phyloP scores from a whole-genome alignment of 2,797 vertebrate genomes.

The Lacerta bilineata region DNA sequence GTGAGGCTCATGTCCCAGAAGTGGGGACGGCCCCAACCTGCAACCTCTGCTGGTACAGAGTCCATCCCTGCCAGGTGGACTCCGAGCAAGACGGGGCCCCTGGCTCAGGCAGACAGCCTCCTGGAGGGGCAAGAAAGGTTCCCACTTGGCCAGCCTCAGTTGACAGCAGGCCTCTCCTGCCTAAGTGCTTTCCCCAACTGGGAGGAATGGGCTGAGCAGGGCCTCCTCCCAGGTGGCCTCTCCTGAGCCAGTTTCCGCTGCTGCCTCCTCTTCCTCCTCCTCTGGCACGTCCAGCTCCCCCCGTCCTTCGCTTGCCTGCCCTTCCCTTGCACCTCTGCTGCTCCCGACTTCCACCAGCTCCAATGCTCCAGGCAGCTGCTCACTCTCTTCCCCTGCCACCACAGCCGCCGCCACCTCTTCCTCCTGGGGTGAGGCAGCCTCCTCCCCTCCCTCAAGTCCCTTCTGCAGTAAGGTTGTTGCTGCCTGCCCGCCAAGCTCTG shows the following conservation, averaged over 20 bases:
- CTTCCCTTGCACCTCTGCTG: neutral
- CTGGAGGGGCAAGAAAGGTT: no score
- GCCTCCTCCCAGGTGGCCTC: neutral
- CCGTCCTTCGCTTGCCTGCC: neutral
- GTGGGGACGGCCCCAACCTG: neutral
- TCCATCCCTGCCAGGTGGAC: accelerated
- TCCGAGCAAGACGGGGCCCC: neutral
- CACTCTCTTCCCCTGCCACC: neutral
- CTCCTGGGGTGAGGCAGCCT: no score
- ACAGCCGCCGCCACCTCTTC: neutral
- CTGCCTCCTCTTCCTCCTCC: neutral
- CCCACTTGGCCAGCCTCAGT: neutral
- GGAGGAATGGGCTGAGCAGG: neutral
- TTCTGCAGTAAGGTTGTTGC: no score
- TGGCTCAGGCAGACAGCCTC: neutral
- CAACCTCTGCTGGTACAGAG: no score
- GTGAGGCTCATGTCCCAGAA: neutral
- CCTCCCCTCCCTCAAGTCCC: no score
- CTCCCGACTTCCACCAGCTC: neutral
- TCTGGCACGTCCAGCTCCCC: neutral
- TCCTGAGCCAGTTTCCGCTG: no score
- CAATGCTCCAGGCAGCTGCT: slow-evolving; percentile 8
- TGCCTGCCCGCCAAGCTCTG: neutral
- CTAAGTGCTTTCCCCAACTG: neutral
- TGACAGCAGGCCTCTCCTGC: neutral